Evolutionary conservation across 2,888 invertebrate species (phyloP).

Genomic region (Congeria kusceri): DNA sequence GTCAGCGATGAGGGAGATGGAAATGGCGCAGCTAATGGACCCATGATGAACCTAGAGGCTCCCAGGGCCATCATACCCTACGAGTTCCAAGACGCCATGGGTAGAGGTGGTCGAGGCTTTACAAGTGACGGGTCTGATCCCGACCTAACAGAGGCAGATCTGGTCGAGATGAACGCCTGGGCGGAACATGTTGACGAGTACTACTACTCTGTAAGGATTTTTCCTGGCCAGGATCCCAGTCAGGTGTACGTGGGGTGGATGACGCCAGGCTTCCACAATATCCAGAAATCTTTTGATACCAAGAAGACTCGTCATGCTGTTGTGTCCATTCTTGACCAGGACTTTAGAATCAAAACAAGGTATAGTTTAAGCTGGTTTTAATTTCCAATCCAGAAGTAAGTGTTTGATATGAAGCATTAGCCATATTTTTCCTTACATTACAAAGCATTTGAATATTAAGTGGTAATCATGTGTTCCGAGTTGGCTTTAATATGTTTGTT

Average conservation of each 20-base stretch:
- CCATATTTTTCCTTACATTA: background rate
- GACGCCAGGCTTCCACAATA: slow-evolving; percentile 94
- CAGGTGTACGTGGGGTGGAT: slow-evolving; percentile 99
- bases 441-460: too few species aligned
- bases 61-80: slow-evolving; percentile 79
- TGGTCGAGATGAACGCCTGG: slow-evolving; percentile 82
- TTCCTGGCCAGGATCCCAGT: slow-evolving; percentile 97
- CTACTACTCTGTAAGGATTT: slow-evolving; percentile 94
- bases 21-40: slow-evolving; percentile 56
- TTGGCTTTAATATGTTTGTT: too few species aligned
- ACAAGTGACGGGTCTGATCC: slow-evolving; percentile 77
- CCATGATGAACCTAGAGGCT: slow-evolving; percentile 71
- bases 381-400: background rate
- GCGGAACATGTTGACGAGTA: slow-evolving; percentile 94
- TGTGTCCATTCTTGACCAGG: slow-evolving; percentile 81
- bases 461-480: too few species aligned
- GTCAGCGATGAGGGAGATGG: slow-evolving; percentile 66
- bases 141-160: slow-evolving; percentile 81
- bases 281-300: slow-evolving; percentile 82
- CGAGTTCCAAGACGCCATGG: slow-evolving; percentile 80
- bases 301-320: slow-evolving; percentile 83
- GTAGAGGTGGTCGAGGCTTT: slow-evolving; percentile 68
- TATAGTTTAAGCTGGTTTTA: slow-evolving; percentile 43
- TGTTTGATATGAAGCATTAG: too few species aligned
- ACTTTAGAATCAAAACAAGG: slow-evolving; percentile 90